Base-by-base conservation (phyloP, 1,140 invertebrate genomes). In the Atta cephalotes region DNA sequence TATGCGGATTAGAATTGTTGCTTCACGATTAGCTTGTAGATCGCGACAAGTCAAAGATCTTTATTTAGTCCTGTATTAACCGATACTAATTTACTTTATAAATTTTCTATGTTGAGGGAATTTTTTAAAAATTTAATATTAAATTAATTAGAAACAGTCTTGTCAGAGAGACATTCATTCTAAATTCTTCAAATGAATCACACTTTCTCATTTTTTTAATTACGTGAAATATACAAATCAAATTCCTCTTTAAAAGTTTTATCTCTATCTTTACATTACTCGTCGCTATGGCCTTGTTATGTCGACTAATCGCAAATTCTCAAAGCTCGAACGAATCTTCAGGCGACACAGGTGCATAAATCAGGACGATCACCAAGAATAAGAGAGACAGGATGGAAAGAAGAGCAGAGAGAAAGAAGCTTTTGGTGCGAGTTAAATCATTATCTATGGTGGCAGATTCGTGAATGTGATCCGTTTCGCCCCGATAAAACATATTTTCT, bases 1-100 rank as follows among this genome's bases (percentile, higher is more conserved):
- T 28, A n/a, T 77, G 66, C 45, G 77, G 45, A 80, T 56, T 90
- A 88, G 77, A 86, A 90, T 88, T 72, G 72, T 88, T 87, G 79
- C 79, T 82, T 84, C 79, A 70, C 89, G 80, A 90, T 90, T 88
- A 90, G 86, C 70, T 79, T 85, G 71, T 65, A 87, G 68, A 87
- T 87, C 72, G 88, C 88, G 78, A 78, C 60, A 71, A 81, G 49
- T 49, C 63, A 53, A 58, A 66, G 62, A 89, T 77, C 84, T 89
- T 66, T 84, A 62, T 49, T 84, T 62, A 62, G 18, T n/a, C 45
- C 18, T 5, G 12, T 78, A 65, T 18, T 21, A 10, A 63, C 39
- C 2, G 21, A 45, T 45, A 62, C 6, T 35, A 45, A 45, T 65
- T 49, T 62, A 21, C 12, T 79, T 49, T 58, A 3, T 39, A 76